Conservation (phyloP, 2,113 vertebrate genomes). For the Zosterops borbonicus region DNA sequence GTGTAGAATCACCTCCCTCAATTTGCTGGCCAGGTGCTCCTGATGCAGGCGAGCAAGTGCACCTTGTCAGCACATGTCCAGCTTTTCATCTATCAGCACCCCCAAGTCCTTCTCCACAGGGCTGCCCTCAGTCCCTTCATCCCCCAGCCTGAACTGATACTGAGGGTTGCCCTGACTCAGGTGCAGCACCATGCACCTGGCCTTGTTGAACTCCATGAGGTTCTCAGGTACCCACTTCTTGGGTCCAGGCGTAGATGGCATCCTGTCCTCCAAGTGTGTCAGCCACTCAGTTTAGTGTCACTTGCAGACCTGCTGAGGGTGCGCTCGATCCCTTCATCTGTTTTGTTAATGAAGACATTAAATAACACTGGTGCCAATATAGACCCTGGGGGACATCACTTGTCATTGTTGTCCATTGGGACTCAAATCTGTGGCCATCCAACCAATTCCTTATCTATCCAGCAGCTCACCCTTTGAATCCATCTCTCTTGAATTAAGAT, state of each 20-base stretch:
- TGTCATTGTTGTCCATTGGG: rapidly evolving
- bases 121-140: neutral
- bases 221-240: neutral
- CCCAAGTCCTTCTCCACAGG: neutral
- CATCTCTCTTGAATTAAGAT: neutral
- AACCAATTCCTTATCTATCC: neutral
- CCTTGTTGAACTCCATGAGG: neutral
- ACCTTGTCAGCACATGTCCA: neutral
- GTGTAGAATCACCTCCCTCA: neutral
- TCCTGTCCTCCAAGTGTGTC: neutral
- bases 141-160: neutral
- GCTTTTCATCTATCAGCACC: neutral
- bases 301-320: neutral
- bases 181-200: neutral
- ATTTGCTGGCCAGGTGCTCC: neutral
- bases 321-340: rapidly evolving
- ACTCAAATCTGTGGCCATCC: neutral
- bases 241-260: neutral
- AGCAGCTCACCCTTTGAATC: rapidly evolving
- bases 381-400: neutral
- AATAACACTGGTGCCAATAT: rapidly evolving
- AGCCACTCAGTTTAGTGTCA: neutral
- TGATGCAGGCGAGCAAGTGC: neutral
- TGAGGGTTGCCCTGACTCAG: neutral
- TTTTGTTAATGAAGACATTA: neutral